A percentile compares a stretch with the other conserved stretches of the same genome.
These are phyloP conservation scores for Fringilla coelebs DNA, from an alignment of 2,797 vertebrate species.

Conservation along the genomic window DNA sequence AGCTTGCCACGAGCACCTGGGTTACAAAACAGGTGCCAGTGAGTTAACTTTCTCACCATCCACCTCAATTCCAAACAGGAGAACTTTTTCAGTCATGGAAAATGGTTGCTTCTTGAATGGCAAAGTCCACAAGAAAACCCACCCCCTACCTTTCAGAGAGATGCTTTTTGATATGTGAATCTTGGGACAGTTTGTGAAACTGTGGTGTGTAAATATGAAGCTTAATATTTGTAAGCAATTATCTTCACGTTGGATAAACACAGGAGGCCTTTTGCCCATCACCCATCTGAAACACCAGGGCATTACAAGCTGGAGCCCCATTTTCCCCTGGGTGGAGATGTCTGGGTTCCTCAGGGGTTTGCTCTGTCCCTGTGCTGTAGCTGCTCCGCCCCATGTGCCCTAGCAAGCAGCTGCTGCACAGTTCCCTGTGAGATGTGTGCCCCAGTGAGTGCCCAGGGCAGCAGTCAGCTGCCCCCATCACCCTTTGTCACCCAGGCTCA, in stretches of 20 bases:
- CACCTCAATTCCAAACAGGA: not conserved
- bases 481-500: not conserved
- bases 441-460: rapidly evolving
- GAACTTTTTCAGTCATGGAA: not conserved
- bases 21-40: not conserved
- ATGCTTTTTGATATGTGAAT: not conserved
- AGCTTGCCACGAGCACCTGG: not conserved
- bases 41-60: not conserved
- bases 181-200: not conserved
- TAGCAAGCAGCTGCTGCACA: not conserved
- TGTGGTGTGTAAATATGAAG: not conserved
- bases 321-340: not conserved
- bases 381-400: not conserved
- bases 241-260: not conserved
- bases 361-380: not conserved
- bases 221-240: not conserved
- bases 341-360: not conserved
- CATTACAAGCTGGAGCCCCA: not conserved
- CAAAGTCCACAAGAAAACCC: not conserved
- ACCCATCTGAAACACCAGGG: not conserved
- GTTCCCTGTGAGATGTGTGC: not conserved
- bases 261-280: not conserved
- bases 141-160: not conserved
- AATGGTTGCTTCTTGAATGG: not conserved
- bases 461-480: rapidly evolving